These are phyloP conservation scores for Apamea crenata DNA, from an alignment of 2,888 invertebrate species.

Conservation along the genomic window DNA sequence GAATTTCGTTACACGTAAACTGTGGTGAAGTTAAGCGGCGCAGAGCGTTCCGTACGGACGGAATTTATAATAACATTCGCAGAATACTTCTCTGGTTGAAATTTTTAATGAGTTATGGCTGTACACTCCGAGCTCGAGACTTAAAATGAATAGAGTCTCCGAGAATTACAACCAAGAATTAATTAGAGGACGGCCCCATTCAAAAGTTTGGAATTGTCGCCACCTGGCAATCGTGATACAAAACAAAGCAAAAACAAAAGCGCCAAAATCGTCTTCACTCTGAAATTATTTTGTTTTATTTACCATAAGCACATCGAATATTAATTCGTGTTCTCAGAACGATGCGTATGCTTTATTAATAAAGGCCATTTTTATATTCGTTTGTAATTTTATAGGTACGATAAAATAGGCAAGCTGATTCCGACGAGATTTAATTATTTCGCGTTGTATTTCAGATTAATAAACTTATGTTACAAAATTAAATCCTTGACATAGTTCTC, in stretches of 20 bases:
- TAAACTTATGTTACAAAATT: conserved; percentile 49
- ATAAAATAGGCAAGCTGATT: conserved; percentile 34
- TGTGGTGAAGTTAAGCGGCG: conserved; percentile 65
- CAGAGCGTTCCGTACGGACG: conserved; percentile 56
- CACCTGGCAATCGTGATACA: conserved; percentile 78
- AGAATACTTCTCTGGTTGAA: conserved; percentile 71
- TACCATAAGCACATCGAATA: conserved; percentile 73
- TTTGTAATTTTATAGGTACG: conserved; percentile 25
- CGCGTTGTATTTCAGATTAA: conserved; percentile 45
- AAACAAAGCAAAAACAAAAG: conserved; percentile 75
- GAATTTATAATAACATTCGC: conserved; percentile 74
- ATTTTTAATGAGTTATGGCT: conserved; percentile 79
- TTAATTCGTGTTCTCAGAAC: conserved; percentile 64
- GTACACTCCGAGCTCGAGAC: conserved; percentile 66
- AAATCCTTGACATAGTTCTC: conserved; percentile 56
- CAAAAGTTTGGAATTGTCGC: conserved; percentile 80
- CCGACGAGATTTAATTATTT: conserved; percentile 46
- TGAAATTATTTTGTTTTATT: conserved; percentile 72
- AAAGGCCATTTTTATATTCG: conserved; percentile 60
- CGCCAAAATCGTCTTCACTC: conserved; percentile 72
- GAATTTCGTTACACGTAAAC: conserved; percentile 69
- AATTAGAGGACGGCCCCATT: conserved; percentile 78
- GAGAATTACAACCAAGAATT: conserved; percentile 79
- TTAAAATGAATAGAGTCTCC: conserved; percentile 72
- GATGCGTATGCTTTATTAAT: conserved; percentile 56